phyloP scores from a whole-genome alignment of 2,888 invertebrate genomes.

The Hypena proboscidalis region DNA sequence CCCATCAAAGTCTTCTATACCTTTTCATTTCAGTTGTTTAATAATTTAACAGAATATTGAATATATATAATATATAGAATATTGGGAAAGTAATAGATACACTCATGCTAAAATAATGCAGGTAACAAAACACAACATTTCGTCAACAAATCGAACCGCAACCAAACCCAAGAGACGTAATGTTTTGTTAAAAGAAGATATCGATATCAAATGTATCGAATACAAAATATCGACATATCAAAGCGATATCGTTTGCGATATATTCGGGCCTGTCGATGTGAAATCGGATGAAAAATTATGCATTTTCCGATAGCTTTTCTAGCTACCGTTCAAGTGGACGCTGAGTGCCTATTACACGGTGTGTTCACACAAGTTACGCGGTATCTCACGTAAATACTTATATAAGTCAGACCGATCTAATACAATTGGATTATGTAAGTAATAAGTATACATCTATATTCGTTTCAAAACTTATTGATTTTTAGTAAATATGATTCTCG shows the following conservation, averaged over 20 bases:
- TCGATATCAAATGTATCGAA: slow-evolving; percentile 47
- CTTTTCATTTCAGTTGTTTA: too few species aligned
- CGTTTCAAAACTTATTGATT: too few species aligned
- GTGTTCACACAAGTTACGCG: slow-evolving; percentile 52
- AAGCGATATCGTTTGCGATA: slow-evolving; percentile 41
- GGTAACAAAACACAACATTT: too few species aligned
- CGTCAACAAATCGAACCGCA: neutral
- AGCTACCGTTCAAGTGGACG: slow-evolving; percentile 64
- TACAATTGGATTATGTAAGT: slow-evolving; percentile 13
- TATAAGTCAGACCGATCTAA: slow-evolving; percentile 16
- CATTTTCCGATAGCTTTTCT: slow-evolving; percentile 77
- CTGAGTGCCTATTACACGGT: slow-evolving; percentile 74
- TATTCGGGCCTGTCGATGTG: slow-evolving; percentile 63
- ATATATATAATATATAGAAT: too few species aligned
- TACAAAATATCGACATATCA: slow-evolving; percentile 42
- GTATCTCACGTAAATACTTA: slow-evolving; percentile 21
- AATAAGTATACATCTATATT: neutral
- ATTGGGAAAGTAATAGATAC: too few species aligned
- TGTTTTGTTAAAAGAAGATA: slow-evolving; percentile 21
- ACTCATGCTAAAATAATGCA: too few species aligned
- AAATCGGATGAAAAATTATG: slow-evolving; percentile 83
- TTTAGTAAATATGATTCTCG: too few species aligned
- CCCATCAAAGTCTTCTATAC: neutral
- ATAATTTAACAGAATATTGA: too few species aligned
- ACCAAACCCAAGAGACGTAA: slow-evolving; percentile 9